A percentile compares a stretch with the other conserved stretches of the same genome.
Conservation (phyloP, 2,113 vertebrate genomes). For the Lasiurus borealis region DNA sequence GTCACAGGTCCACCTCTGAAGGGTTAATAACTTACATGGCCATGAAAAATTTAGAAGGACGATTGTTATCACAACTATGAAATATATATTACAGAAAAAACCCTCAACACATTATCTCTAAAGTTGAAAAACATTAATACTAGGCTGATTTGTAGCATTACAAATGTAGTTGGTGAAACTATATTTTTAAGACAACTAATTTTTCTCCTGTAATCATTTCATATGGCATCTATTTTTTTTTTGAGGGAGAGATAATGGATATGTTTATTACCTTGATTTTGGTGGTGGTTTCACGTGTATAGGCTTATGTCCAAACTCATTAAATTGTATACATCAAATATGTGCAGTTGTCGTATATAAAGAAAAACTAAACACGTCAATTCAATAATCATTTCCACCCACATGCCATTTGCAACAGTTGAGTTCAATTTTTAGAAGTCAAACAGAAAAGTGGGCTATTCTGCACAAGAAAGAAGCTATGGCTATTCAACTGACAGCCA, state of each 20-base stretch:
- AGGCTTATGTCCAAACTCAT: no score
- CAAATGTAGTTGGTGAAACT: not conserved
- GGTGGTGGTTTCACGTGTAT: no score
- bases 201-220: not conserved
- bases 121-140: not conserved
- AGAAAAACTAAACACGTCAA: no score
- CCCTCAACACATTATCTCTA: not conserved
- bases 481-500: not conserved
- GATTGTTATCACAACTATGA: not conserved
- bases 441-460: not conserved
- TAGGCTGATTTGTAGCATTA: not conserved
- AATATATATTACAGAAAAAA: not conserved
- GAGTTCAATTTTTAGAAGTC: not conserved
- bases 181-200: not conserved
- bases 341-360: no score
- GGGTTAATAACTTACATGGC: not conserved
- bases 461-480: not conserved
- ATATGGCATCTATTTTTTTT: not conserved
- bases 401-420: no score
- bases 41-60: not conserved
- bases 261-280: no score
- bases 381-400: no score
- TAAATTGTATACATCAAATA: no score
- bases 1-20: not conserved
- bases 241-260: no score